Conservation (phyloP, 1,140 invertebrate genomes). For the Pollicipes pollicipes region DNA sequence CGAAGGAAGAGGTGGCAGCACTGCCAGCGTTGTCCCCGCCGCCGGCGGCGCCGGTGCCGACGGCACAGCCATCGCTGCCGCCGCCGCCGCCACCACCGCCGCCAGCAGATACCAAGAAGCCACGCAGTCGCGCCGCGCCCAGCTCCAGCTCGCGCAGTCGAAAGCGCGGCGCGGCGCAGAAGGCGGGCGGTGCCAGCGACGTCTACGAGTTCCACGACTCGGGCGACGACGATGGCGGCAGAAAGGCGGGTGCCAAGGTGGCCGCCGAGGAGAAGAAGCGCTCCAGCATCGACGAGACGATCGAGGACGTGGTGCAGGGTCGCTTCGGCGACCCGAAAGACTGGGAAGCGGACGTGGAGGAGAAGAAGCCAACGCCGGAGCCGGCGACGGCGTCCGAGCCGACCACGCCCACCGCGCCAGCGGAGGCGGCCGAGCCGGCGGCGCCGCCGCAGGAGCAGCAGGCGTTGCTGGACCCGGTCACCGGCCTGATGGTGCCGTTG, state of each 20-base stretch:
- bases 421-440: background rate
- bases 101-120: too few species aligned
- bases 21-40: background rate
- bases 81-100: background rate
- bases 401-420: background rate
- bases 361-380: background rate
- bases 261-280: background rate
- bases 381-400: background rate
- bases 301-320: background rate
- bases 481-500: slow-evolving; percentile 1
- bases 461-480: slow-evolving; percentile 1
- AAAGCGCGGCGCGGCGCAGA: background rate
- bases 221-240: background rate
- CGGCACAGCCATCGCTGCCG: background rate
- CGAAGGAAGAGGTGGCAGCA: background rate
- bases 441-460: background rate
- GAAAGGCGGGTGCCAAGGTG: background rate
- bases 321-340: background rate
- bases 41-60: too few species aligned
- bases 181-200: background rate
- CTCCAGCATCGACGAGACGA: slow-evolving; percentile 1
- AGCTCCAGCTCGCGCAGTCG: background rate
- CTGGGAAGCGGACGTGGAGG: background rate
- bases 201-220: slow-evolving; percentile 4
- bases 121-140: background rate